Conservation (phyloP, 53 echinoderm and acorn worm species). For the Echinarachnius parma region DNA sequence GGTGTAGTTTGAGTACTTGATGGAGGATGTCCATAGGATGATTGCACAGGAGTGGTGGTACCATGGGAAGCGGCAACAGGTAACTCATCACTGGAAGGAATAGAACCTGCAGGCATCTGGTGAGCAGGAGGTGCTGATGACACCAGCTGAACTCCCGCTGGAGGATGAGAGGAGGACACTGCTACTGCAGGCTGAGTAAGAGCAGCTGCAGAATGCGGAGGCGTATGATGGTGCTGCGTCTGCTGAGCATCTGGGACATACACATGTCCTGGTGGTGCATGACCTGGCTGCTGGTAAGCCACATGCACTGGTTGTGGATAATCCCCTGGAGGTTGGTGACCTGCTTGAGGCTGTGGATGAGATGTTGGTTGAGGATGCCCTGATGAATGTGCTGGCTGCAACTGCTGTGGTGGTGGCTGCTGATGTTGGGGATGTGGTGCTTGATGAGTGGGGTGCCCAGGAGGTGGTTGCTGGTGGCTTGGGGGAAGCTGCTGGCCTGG, state of each 20-base stretch:
- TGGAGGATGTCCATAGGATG: no score
- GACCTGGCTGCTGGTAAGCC: no score
- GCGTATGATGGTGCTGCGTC: not conserved
- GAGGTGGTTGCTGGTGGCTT: not conserved
- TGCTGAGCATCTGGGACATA: not conserved
- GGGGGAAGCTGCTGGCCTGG: not conserved
- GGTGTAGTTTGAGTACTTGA: no score
- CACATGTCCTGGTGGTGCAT: no score
- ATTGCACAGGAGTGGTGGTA: no score
- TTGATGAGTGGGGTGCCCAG: slow-evolving; percentile 2
- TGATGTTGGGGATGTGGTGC: slow-evolving; percentile 11
- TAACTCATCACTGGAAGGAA: no score
- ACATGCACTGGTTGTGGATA: no score
- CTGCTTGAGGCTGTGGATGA: not conserved
- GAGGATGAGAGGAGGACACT: no score
- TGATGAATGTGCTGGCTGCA: not conserved
- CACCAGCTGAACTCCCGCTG: no score
- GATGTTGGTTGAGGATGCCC: not conserved
- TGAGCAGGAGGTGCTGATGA: no score
- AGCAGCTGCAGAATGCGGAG: slow-evolving; percentile 10
- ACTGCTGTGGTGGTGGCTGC: not conserved
- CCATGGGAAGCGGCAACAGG: no score
- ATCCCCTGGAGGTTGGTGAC: slow-evolving; percentile 6
- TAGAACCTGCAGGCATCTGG: no score
- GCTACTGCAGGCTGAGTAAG: not conserved